Evolutionary conservation across 2,113 vertebrate species (phyloP), one percentile per base, ranked within the genome.

Genomic region (Aptenodytes forsteri): DNA sequence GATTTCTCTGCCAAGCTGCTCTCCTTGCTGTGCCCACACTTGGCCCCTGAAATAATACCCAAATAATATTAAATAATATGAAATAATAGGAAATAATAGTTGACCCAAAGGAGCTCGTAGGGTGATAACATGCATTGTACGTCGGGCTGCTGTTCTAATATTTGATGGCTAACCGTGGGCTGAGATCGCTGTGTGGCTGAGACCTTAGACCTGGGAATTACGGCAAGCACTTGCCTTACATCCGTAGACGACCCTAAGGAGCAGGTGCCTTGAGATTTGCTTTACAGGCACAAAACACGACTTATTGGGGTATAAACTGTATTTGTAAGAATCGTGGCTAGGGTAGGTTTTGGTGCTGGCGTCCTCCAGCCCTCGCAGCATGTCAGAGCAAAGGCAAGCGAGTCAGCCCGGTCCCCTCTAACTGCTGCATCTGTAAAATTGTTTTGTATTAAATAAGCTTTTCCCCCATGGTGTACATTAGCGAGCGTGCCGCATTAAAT

Each of bases 401-500:
- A 76, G 59, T 67, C 83, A 52, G 36, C 36, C 27, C 1, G 1
- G 19, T 46, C 73, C 38, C 30, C 26, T 83, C 47, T 34, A 38
- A 75, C 38, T 82, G 80, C 83, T 77, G 96, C 93, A 25, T 47
- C 90, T 69, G 66, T 72, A 84, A 85, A 69, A 82, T 42, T 9
- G 73, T 72, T 92, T 40, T 47, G n/a, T 77, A 34, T 94, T 84
- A 89, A 95, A 62, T 85, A 94, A 95, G 87, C 91, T 71, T 71
- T 67, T 22, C 40, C 69, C 2, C 61, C 83, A 23, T 1, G 71
- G 12, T 66, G 87, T 55, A 16, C 62, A 40, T 90, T 92, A 95
- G 44, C 1, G 4, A 87, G 10, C 3, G 47, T 42, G 62, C 65
- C 1, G 3, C 75, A 6, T 91, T 93, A 94, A 96, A 90, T 96